Evolutionary conservation across 2,888 invertebrate species (phyloP), one percentile per base, ranked within the genome.

Genomic region (Torymus auratus): DNA sequence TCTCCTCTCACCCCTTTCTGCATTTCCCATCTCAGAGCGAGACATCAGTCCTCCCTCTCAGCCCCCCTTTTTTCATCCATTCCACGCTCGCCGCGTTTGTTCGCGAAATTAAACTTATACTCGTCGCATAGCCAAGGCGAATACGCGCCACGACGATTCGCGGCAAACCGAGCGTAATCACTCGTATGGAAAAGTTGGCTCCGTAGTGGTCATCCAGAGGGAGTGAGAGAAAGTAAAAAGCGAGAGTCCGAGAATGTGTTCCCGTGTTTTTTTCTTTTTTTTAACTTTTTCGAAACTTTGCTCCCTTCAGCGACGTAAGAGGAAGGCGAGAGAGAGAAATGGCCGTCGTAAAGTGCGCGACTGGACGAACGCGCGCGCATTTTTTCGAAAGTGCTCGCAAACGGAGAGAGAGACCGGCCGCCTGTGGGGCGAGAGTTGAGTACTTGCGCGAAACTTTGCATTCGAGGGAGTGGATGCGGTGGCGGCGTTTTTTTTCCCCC

Each of bases 151-250:
- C 17, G 62, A 28, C 62, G 61, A 82, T 81, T 79, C 73, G 83
- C 80, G 82, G 83, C 80, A 84, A 84, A 83, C 81, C 79, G 83
- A 83, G 85, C 82, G 85, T 83, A 84, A 86, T 86, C 84, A 83
- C 83, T 85, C 84, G 83, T 85, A 86, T 84, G 84, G 84, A 84
- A 86, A 86, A 85, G 85, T 87, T 87, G 77, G 74, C 78, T 64
- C 64, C 72, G 60, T 2, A 20, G 5, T 28, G 70, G 67, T 76
- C 78, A 76, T 75, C 75, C 68, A 62, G 15, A 28, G n/a, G 23
- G 20, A 50, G 28, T 17, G 14, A 72, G 20, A 50, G 67, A 14
- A 20, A 11, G 58, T 55, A 70, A 58, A 70, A 41, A 41, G 15
- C n/a, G 20, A 61, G 23, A 60, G 53, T 70, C 77, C 13, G 64